Evolutionary conservation across 2,113 vertebrate species (phyloP).

Genomic region (Paradoxurus hermaphroditus): DNA sequence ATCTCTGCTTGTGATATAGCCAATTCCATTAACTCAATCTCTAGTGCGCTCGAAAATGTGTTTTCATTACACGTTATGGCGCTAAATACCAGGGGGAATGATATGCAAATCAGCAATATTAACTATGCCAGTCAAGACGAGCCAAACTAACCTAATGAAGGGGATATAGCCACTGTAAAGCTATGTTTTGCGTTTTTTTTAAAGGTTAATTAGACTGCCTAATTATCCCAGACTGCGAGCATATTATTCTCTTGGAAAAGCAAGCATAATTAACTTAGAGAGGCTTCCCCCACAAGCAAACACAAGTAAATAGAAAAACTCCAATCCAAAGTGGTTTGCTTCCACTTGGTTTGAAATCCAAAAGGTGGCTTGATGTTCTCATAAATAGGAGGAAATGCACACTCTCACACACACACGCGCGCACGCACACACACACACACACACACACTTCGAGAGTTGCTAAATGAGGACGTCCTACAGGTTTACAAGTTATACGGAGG

Average conservation of each 20-base stretch:
- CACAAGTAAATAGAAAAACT: slow-evolving; percentile 59
- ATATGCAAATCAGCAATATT: slow-evolving; percentile 81
- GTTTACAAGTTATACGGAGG: neutral
- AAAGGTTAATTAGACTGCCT: slow-evolving; percentile 80
- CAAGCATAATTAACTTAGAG: slow-evolving; percentile 79
- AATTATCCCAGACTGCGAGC: slow-evolving; percentile 75
- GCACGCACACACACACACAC: neutral
- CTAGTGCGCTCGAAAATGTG: slow-evolving; percentile 70
- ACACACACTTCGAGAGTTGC: neutral
- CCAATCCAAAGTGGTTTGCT: neutral
- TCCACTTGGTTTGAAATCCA: slow-evolving; percentile 48
- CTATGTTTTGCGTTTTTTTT: slow-evolving; percentile 69
- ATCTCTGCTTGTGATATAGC: slow-evolving; percentile 52
- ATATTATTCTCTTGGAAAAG: slow-evolving; percentile 67
- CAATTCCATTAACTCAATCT: slow-evolving; percentile 62
- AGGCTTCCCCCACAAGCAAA: slow-evolving; percentile 63
- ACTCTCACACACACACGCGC: too few relatives aligned
- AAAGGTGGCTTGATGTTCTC: neutral
- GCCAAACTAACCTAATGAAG: slow-evolving; percentile 80
- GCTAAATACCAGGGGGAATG: slow-evolving; percentile 66
- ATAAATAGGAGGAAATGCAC: neutral
- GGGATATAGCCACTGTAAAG: slow-evolving; percentile 70
- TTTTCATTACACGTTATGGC: slow-evolving; percentile 77
- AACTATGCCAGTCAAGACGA: slow-evolving; percentile 73
- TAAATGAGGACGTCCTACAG: neutral